Evolutionary conservation across 1,140 invertebrate species (phyloP), one percentile per base, ranked within the genome.

Genomic region (Ceratitis capitata): DNA sequence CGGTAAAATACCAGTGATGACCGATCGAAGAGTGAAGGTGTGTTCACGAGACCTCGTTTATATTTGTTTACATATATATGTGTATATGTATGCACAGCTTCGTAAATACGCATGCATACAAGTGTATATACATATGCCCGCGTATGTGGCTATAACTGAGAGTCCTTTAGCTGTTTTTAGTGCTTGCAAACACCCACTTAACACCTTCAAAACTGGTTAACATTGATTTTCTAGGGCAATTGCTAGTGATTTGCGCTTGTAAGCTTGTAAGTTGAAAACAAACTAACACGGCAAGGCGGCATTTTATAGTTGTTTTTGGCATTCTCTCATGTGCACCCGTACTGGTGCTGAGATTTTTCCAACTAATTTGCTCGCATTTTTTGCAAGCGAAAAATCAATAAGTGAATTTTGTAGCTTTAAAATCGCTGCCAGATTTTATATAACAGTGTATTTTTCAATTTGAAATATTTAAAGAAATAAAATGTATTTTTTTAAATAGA

Each of bases 331-430:
- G 56, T 61, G 12, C 56, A 78, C 3, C 0, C 39, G n/a, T 32
- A 39, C 64, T 53, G 51, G 19, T 53, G n/a, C 39, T 26, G 69
- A 78, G 19, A 78, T 78, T 78, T 78, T 78, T 42, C 12, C 6
- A 0, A 35, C n/a, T 39, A 45, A 78, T 78, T 78, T 78, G 39
- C 42, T 23, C 19, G 42, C 39, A 47, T 47, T 69, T 78, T 26
- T 78, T 26, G 39, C 35, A 39, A 29, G 23, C 39, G 69, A 78
- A 78, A 78, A 78, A 78, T 78, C 69, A 78, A 78, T 78, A 78
- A 47, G 2, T 5, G 5, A 26, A 19, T 47, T 78, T 4, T 7
- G n/a, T 9, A 35, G 19, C 32, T 2, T 3, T 39, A 39, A 74
- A 74, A 42, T 74, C 39, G 1, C 32, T 4, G 5, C 3, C 32